These are phyloP conservation scores for Geotrypetes seraphini DNA, from an alignment of 2,797 vertebrate species.

Conservation along the genomic window DNA sequence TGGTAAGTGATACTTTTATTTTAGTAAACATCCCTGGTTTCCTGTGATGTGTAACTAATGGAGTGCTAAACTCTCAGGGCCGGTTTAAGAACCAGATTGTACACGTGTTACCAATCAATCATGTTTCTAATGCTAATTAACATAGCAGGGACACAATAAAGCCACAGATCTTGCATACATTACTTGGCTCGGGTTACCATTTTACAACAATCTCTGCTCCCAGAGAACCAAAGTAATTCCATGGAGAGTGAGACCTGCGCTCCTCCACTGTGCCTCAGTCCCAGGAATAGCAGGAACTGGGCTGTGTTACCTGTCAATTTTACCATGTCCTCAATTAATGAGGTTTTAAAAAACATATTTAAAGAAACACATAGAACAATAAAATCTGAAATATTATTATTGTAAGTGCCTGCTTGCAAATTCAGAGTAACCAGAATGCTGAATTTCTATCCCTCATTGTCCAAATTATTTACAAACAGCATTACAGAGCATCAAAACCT, in stretches of 20 bases:
- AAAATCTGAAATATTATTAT: too few species aligned
- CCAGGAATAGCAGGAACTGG: too few species aligned
- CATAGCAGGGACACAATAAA: slow-evolving; percentile 75
- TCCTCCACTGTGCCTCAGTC: too few species aligned
- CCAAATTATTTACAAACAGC: too few species aligned
- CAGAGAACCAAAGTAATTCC: slow-evolving; percentile 23
- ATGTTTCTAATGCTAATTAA: slow-evolving; percentile 78
- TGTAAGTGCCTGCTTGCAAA: too few species aligned
- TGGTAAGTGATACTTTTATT: slow-evolving; percentile 58
- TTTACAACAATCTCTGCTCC: slow-evolving; percentile 32
- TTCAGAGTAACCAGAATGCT: too few species aligned
- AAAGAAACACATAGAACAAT: too few species aligned
- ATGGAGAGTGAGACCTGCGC: not conserved
- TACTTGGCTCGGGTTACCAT: slow-evolving; percentile 63
- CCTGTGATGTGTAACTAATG: slow-evolving; percentile 66
- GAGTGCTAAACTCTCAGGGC: slow-evolving; percentile 59
- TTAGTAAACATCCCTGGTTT: slow-evolving; percentile 53
- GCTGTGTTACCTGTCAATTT: too few species aligned
- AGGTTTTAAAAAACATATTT: too few species aligned
- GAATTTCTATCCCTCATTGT: too few species aligned
- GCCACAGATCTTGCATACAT: slow-evolving; percentile 54
- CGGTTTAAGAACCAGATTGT: slow-evolving; percentile 61
- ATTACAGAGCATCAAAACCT: too few species aligned
- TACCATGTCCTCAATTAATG: too few species aligned
- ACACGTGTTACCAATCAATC: slow-evolving; percentile 85